Base-by-base conservation (phyloP, 2,113 vertebrate genomes). In the Mesoclemmys tuberculata region DNA sequence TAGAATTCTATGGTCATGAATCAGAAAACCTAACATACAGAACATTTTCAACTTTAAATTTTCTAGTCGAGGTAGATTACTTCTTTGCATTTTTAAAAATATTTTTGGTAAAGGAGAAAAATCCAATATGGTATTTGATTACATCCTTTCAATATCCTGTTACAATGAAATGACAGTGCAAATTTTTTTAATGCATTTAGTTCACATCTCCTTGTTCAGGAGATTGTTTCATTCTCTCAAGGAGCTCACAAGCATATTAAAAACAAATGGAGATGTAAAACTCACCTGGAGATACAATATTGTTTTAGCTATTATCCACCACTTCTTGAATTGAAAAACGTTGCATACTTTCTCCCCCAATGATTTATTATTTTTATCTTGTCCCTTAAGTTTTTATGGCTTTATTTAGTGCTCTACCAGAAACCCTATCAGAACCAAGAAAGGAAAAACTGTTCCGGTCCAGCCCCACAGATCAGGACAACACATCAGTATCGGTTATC, bases 291-390 rank as follows among this genome's bases (percentile, higher is more conserved):
- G 48, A 83, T 49, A 82, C 1, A 75, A 80, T 5, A 92, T 92
- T 93, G 31, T 78, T 95, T 93, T 74, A 94, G 90, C 94, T 86
- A 94, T 83, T 88, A 77, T 85, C 90, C 80, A 22, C 75, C 54
- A 78, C 82, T 94, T 90, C 86, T 41, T 71, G 80, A 79, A 87
- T 61, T 48, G 35, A 78, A 84, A 51, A 85, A 49, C 56, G 44
- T n/a, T 26, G 81, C 78, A 55, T 82, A 38, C 52, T 77, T 88
- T 38, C 80, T 27, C 41, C 13, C 44, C 48, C 90, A 94, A 88
- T 91, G 93, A 94, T 92, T 94, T 88, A 92, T 96, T 94, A 81
- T 90, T 83, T 79, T 95, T 90, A 90, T 89, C 78, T 95, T 29
- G 79, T 85, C 83, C 85, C 86, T 80, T 83, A 90, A 88, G 79